A percentile compares a stretch with the other conserved stretches of the same genome.
phyloP scores from a whole-genome alignment of 2,888 invertebrate genomes.

The Cyclophora punctaria region DNA sequence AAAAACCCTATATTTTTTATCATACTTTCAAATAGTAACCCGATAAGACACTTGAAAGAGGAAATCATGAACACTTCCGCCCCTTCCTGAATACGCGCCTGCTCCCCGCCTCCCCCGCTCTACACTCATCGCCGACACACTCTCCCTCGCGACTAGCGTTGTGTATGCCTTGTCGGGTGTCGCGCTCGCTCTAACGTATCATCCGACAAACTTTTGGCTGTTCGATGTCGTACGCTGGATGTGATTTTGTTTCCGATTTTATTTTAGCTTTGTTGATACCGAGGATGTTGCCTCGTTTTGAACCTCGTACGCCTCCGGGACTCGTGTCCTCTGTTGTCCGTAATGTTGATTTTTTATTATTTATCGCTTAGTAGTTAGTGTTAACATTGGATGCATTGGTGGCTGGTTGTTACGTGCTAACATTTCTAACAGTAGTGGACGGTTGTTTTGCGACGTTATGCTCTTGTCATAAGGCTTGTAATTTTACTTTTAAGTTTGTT shows the following conservation, averaged over 20 bases:
- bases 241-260: constrained; percentile 56
- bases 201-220: constrained; percentile 67
- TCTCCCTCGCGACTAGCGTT: constrained; percentile 17
- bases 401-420: constrained; percentile 71
- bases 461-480: constrained; percentile 39
- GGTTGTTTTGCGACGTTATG: constrained; percentile 58
- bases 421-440: constrained; percentile 65
- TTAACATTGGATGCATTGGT: constrained; percentile 64
- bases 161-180: constrained; percentile 72
- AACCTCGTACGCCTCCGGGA: constrained; percentile 64
- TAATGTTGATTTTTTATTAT: constrained; percentile 60
- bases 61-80: no score
- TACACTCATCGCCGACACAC: constrained; percentile 2
- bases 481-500: constrained; percentile 12
- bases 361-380: constrained; percentile 69
- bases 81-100: no score
- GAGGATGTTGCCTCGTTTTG: constrained; percentile 33
- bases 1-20: no score
- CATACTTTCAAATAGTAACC: no score
- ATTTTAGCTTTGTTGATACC: constrained; percentile 54
- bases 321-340: constrained; percentile 68
- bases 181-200: constrained; percentile 49
- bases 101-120: no score
- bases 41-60: no score
- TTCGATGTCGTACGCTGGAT: constrained; percentile 65